These are phyloP conservation scores for Dipodomys ordii DNA, from an alignment of 2,113 vertebrate species.

Conservation along the genomic window DNA sequence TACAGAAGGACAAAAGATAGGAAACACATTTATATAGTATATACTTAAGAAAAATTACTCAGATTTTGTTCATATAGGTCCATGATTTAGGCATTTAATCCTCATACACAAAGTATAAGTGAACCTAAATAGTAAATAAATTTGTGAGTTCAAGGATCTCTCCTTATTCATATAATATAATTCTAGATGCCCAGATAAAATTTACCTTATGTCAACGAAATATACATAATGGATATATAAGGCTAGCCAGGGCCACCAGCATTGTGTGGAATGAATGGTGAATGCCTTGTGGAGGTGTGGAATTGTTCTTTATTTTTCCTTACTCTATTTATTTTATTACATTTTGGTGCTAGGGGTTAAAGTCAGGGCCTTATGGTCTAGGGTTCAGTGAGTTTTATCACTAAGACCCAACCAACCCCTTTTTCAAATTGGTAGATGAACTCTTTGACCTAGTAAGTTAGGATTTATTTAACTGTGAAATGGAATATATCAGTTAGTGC, in stretches of 20 bases:
- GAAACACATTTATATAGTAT: not conserved
- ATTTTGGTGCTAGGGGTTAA: not conserved
- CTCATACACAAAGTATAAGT: not conserved
- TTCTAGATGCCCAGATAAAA: not conserved
- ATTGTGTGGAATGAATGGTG: no score
- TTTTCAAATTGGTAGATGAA: not conserved
- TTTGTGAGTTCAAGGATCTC: not conserved
- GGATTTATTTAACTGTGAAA: not conserved
- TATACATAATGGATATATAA: not conserved
- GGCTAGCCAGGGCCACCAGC: not conserved
- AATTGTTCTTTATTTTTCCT: not conserved
- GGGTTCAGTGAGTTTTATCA: not conserved
- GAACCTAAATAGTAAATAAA: not conserved
- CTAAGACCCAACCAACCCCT: not conserved
- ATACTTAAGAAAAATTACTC: not conserved
- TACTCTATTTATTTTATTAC: not conserved
- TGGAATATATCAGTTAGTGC: not conserved
- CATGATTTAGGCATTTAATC: not conserved
- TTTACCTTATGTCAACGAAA: not conserved
- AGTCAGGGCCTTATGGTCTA: not conserved
- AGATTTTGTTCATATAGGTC: not conserved
- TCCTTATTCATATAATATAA: not conserved
- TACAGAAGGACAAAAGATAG: not conserved
- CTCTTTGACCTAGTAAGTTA: not conserved
- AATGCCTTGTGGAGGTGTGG: not conserved